Evolutionary conservation across 2,888 invertebrate genomes (phyloP), one percentile per base, ranked within the genome.

Genomic region (Micoletzkya japonica): DNA sequence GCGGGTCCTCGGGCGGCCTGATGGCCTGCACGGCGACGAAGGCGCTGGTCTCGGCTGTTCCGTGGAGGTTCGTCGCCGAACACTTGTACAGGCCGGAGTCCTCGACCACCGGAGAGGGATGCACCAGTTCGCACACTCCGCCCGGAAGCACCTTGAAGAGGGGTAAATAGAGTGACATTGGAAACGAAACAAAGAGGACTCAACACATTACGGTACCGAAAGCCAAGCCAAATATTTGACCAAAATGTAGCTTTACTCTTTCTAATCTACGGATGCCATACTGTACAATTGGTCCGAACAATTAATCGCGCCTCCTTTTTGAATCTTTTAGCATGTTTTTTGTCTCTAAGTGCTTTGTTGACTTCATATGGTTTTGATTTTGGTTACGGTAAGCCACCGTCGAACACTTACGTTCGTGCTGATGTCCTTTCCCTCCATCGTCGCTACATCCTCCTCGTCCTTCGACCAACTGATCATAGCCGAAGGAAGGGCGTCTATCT

Each of bases 401-500:
- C 26, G 26, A 54, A 54, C 24, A 32, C 57, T 26, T n/a, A 66
- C 64, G 54, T 66, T 66, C 36, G 64, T 44, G 20, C 54, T 44
- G 1, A 66, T 37, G 52, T 44, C 64, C 7, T 66, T 44, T 66
- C 64, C 64, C 20, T 66, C 54, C 17, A 66, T 36, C 37, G 75
- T 73, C 26, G 78, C 77, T 14, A 80, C 77, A 63, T 78, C 72
- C 24, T 75, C 60, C 52, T 79, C 81, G 57, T 81, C 81, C 69
- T 79, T 81, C 24, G 78, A 77, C 81, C 81, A 81, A 24, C 73
- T 77, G 39, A 80, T 72, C 24, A 75, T 76, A 24, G 81, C 79
- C 0, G 77, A 76, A 32, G 81, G 81, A 52, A 64, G 72, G 1
- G 79, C 81, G 28, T 74, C 74, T 64, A 81, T 78, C 49, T 73